Evolutionary conservation across 2,797 vertebrate species (phyloP).

Genomic region (Notoglanidium macrostoma): DNA sequence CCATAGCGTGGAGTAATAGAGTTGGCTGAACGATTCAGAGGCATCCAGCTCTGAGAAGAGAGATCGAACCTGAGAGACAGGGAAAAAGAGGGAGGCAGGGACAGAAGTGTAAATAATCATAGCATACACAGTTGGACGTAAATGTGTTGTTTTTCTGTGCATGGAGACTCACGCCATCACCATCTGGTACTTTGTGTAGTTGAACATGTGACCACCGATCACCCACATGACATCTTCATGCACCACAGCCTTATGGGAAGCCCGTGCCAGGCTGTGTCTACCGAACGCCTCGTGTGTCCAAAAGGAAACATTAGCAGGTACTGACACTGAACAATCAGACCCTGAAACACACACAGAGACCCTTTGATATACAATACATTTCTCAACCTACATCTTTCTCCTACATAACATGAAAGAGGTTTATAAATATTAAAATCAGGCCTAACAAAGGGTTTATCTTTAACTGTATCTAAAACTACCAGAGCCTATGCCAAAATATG

Average conservation of each 20-base stretch:
- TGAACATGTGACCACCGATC: conserved; percentile 96
- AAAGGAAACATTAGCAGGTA: conserved; percentile 89
- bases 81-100: background rate
- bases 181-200: conserved; percentile 90
- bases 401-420: background rate
- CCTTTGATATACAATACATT: too few species aligned
- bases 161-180: conserved; percentile 89
- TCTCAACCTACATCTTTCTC: background rate
- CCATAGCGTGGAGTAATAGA: conserved; percentile 87
- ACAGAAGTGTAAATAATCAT: background rate
- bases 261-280: conserved; percentile 79
- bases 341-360: conserved; percentile 70
- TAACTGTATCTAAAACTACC: background rate
- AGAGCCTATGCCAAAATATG: background rate
- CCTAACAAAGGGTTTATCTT: background rate
- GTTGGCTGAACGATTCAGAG: conserved; percentile 83
- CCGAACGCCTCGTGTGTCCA: conserved; percentile 85
- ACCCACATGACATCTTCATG: conserved; percentile 91
- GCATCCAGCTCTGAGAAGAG: conserved; percentile 81
- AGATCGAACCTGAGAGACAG: conserved; percentile 82
- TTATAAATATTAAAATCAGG: background rate
- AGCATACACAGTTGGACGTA: background rate
- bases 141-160: background rate
- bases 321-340: conserved; percentile 85
- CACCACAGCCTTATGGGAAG: conserved; percentile 91